These are phyloP conservation scores for Hyposoter dolosus DNA, from an alignment of 2,888 invertebrate genomes.

Conservation along the genomic window DNA sequence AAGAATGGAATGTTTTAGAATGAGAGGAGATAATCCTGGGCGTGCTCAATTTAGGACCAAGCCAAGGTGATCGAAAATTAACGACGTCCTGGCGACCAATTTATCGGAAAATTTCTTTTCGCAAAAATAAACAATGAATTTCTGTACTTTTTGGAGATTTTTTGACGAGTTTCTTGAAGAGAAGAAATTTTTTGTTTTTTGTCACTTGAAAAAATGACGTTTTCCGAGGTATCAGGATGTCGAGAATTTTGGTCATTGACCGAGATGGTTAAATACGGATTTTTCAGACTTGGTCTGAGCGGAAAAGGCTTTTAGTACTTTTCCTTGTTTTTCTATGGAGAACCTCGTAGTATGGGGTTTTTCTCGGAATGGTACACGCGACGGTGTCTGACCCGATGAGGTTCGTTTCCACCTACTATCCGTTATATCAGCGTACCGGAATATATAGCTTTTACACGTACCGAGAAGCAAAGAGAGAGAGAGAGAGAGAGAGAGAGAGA, in stretches of 20 bases:
- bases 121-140: neutral
- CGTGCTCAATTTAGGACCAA: no score
- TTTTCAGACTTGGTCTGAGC: conserved; percentile 33
- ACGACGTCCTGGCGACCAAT: no score
- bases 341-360: conserved; percentile 43
- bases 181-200: neutral
- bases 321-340: conserved; percentile 40
- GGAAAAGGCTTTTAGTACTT: conserved; percentile 58
- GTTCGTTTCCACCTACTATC: conserved; percentile 78
- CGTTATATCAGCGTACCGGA: conserved; percentile 65
- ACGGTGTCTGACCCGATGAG: conserved; percentile 73
- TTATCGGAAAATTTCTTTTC: no score
- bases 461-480: conserved; percentile 21
- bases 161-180: no score
- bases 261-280: neutral
- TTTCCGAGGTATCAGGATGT: neutral
- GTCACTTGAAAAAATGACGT: neutral
- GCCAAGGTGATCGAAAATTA: no score
- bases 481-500: conserved; percentile 25
- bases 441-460: conserved; percentile 63
- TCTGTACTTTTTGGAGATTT: no score
- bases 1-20: no score
- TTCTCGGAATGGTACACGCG: conserved; percentile 52
- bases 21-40: no score
- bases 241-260: neutral